phyloP scores from a whole-genome alignment of 2,113 vertebrate genomes.

The Dicerorhinus sumatrensis region DNA sequence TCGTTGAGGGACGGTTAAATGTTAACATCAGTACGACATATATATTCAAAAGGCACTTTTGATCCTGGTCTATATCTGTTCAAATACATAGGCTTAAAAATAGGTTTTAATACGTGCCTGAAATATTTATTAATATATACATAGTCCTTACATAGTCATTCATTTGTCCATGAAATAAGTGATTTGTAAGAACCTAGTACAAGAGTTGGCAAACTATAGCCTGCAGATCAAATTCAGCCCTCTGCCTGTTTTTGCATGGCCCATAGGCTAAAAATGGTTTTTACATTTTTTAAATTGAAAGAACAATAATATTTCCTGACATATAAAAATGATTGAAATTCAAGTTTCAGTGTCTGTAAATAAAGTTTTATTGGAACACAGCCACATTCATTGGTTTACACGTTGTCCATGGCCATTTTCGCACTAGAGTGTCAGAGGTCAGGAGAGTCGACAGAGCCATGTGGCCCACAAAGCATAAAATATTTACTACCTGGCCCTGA shows the following conservation, averaged over 20 bases:
- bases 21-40: not conserved
- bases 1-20: not conserved
- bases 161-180: not conserved
- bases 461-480: not conserved
- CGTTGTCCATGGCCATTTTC: not conserved
- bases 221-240: not conserved
- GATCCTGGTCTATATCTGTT: not conserved
- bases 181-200: not conserved
- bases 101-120: not conserved
- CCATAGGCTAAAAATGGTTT: not conserved
- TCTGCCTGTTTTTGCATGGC: not conserved
- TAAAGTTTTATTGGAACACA: not conserved
- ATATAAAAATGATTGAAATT: not conserved
- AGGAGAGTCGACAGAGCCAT: not conserved
- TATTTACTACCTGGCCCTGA: not conserved
- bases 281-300: constrained; percentile 1
- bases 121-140: not conserved
- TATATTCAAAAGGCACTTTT: not conserved
- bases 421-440: not conserved
- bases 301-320: not conserved
- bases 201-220: not conserved
- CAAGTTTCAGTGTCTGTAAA: not conserved
- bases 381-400: not conserved
- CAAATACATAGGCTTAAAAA: not conserved
- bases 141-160: not conserved